Evolutionary conservation across 1,140 invertebrate genomes (phyloP).

Genomic region (Euschistus heros): DNA sequence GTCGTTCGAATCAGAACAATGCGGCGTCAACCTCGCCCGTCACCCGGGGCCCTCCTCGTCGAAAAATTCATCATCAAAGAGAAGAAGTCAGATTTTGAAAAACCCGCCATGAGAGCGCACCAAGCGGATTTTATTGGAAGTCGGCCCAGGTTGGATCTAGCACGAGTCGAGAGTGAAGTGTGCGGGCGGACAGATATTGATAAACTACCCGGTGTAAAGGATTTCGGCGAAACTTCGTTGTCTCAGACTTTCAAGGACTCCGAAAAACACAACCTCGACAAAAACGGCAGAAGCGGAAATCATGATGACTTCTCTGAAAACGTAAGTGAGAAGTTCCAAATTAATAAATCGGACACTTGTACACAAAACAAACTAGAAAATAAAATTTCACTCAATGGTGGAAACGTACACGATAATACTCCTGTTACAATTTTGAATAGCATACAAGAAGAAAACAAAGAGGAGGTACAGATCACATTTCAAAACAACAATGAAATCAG

Average conservation of each 20-base stretch:
- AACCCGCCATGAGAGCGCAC: conserved; percentile 1
- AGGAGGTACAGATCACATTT: too few species aligned
- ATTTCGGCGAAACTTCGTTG: too few species aligned
- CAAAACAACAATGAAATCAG: too few species aligned
- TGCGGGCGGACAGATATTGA: background rate
- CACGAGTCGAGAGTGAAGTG: background rate
- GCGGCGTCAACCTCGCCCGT: conserved; percentile 38
- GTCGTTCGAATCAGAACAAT: conserved; percentile 27
- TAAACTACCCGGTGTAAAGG: background rate
- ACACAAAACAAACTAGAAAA: too few species aligned
- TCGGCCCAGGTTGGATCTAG: background rate
- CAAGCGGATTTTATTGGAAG: conserved; percentile 8
- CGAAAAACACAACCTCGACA: background rate
- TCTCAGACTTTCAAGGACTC: background rate
- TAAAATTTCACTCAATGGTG: too few species aligned
- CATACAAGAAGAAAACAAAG: too few species aligned
- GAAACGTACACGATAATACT: too few species aligned
- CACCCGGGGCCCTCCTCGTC: conserved; percentile 56
- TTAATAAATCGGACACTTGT: too few species aligned
- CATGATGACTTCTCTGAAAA: too few species aligned
- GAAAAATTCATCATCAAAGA: conserved; percentile 65
- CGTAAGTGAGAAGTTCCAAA: too few species aligned
- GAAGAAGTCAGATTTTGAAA: conserved; percentile 28
- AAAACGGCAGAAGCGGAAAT: too few species aligned
- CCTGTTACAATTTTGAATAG: too few species aligned